Base-by-base conservation (phyloP, 2,113 vertebrate species). In the Sylvilagus bachmani region DNA sequence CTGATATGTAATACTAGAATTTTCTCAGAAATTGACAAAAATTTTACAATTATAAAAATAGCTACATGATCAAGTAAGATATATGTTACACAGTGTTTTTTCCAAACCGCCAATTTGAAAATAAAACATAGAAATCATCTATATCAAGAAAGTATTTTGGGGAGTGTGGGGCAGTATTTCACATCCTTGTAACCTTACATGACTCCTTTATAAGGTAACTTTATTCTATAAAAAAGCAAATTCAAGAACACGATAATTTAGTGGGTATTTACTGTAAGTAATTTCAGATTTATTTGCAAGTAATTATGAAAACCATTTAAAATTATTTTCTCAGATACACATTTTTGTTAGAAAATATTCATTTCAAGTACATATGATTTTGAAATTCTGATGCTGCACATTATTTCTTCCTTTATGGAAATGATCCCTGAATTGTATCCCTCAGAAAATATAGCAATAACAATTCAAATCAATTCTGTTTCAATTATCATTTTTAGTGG, bases 311-410 rank as follows among this genome's bases (percentile, higher is more conserved):
- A 82, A 96, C 33, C 7, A 31, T 44, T 80, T 83, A 62, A 55
- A 93, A 51, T 36, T 24, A 78, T 74, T 83, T 73, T 69, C 77
- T 84, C 21, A 84, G 31, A 8, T 73, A 84, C 14, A 79, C 0
- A 86, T 86, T 93, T 36, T 83, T 87, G 10, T 74, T 24, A 71
- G 75, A 36, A 94, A 84, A 74, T 80, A 70, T 51, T 70, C 62
- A 87, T 69, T 58, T 92, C 31, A 85, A 80, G 11, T 79, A 58
- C 13, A 0, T 83, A 31, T 79, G 58, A 94, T 44, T 80, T 71
- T 73, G 85, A 78, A 88, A 67, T 89, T 96, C 38, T 88, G 21
- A 88, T n/a, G n/a, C 7, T 83, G 17, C n/a, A 67, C 75, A 78
- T 49, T 49, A 88, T 86, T 78, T 71, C 16, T 67, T 88, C 29